Base-by-base conservation (phyloP, 2,797 vertebrate species). In the Gallinago stenura region DNA sequence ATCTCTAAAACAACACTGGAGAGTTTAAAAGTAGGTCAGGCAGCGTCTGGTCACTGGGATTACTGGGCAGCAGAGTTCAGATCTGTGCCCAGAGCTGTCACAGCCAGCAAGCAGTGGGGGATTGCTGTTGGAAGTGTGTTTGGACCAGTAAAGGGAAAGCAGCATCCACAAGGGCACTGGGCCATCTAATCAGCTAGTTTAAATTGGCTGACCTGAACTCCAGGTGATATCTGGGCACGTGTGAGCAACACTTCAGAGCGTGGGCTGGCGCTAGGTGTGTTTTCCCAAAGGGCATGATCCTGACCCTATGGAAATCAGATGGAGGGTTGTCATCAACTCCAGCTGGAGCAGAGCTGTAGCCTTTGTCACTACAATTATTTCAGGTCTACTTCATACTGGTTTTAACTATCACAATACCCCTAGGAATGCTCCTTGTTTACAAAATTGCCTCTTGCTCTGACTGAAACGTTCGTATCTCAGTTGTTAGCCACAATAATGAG, bases 401-500 rank as follows among this genome's bases (percentile, higher is more conserved):
- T 92, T 95, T 56, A 89, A 94, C 72, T 43, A 78, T 53, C 87
- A 87, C 97, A 96, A 77, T 69, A 33, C 80, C 68, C 80, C 79
- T 81, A 94, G 95, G 89, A 95, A 96, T 35, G 22, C 56, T 95
- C 56, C 85, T 96, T 96, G 84, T 93, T 96, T 95, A 93, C 93
- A 97, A 85, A 91, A 90, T 93, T 9, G 3, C 71, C 83, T 87
- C 71, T 84, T 86, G 61, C 65, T 95, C 85, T 65, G 93, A 91
- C 96, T 68, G 21, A 97, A 97, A 91, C 83, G 64, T 93, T 26
- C 8, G 28, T 70, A 71, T 83, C 83, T 65, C 94, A 86, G 96
- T 95, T 97, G 91, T 96, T 96, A 97, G 75, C 45, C 57, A 28
- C 83, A 96, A 92, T 97, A 97, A 98, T 95, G 97, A 97, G 87